Conservation (phyloP, 2,888 invertebrate genomes). For the Himalopsyche japonica region DNA sequence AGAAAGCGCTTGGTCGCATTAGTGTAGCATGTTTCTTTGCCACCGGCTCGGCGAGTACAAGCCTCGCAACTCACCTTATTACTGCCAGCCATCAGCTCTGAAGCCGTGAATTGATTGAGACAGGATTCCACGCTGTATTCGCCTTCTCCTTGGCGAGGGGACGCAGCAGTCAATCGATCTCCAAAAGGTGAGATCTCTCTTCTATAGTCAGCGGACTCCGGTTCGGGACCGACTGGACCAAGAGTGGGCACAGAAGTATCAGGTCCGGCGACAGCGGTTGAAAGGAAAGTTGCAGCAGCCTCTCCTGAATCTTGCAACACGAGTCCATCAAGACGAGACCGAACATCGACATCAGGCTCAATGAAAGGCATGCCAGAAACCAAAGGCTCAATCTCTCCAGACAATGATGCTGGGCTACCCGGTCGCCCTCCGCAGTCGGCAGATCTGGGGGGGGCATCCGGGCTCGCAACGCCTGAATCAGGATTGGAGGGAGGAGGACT, state of each 20-base stretch:
- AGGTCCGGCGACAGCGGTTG: neutral
- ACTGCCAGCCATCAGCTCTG: constrained; percentile 87
- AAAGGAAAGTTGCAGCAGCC: neutral
- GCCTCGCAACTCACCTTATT: constrained; percentile 93
- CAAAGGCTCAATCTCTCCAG: constrained; percentile 54
- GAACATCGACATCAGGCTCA: neutral
- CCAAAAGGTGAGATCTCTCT: constrained; percentile 50
- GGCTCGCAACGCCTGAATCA: constrained; percentile 62
- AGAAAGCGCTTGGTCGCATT: constrained; percentile 84
- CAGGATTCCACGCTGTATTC: constrained; percentile 88
- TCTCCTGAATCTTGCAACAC: neutral
- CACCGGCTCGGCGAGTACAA: constrained; percentile 77
- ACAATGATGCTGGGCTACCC: constrained; percentile 56
- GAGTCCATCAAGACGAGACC: neutral
- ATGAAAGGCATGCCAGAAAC: neutral
- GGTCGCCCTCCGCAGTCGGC: neutral
- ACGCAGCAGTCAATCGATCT: constrained; percentile 56
- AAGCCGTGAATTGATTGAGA: constrained; percentile 88
- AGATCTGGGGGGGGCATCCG: constrained; percentile 45
- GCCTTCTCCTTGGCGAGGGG: constrained; percentile 74
- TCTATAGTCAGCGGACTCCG: constrained; percentile 39
- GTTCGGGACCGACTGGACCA: constrained; percentile 10
- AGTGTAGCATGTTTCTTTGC: constrained; percentile 76
- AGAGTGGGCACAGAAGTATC: neutral
- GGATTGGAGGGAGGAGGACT: constrained; percentile 52